phyloP scores from a whole-genome alignment of 2,113 vertebrate species.

The Condylura cristata region DNA sequence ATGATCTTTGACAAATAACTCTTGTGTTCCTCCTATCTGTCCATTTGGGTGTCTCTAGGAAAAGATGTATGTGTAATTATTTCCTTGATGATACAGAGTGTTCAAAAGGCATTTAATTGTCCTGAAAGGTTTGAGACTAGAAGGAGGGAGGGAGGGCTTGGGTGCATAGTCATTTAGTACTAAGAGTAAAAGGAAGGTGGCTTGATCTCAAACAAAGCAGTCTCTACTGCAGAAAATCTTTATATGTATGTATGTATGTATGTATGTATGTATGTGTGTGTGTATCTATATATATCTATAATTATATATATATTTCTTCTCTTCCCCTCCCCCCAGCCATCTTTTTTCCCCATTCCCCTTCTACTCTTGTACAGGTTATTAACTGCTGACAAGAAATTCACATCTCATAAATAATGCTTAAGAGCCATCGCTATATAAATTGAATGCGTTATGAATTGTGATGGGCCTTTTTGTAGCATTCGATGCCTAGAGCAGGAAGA shows the following conservation, averaged over 20 bases:
- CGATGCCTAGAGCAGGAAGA: slow-evolving; percentile 87
- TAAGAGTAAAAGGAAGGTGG: slow-evolving; percentile 63
- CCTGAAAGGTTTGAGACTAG: slow-evolving; percentile 54
- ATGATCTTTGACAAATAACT: background rate
- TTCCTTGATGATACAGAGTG: slow-evolving; percentile 46
- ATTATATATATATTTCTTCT: too few species aligned
- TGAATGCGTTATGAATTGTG: slow-evolving; percentile 89
- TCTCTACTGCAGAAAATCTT: slow-evolving; percentile 76
- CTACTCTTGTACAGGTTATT: slow-evolving; percentile 84
- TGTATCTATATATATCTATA: background rate
- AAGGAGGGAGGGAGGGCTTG: too few species aligned
- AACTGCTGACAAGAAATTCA: slow-evolving; percentile 90
- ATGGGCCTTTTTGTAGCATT: slow-evolving; percentile 89
- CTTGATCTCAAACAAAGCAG: slow-evolving; percentile 73
- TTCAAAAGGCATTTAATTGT: slow-evolving; percentile 61
- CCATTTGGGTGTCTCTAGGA: slow-evolving; percentile 40
- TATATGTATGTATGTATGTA: background rate
- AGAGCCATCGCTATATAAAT: slow-evolving; percentile 88
- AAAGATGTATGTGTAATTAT: background rate
- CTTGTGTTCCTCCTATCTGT: slow-evolving; percentile 4
- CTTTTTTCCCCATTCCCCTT: slow-evolving; percentile 79
- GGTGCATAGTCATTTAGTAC: slow-evolving; percentile 48
- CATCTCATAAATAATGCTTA: slow-evolving; percentile 92
- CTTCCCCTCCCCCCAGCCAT: background rate
- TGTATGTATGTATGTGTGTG: background rate